These are phyloP conservation scores for Dolichallabes microphthalmus DNA, from an alignment of 2,113 vertebrate species.

Conservation along the genomic window DNA sequence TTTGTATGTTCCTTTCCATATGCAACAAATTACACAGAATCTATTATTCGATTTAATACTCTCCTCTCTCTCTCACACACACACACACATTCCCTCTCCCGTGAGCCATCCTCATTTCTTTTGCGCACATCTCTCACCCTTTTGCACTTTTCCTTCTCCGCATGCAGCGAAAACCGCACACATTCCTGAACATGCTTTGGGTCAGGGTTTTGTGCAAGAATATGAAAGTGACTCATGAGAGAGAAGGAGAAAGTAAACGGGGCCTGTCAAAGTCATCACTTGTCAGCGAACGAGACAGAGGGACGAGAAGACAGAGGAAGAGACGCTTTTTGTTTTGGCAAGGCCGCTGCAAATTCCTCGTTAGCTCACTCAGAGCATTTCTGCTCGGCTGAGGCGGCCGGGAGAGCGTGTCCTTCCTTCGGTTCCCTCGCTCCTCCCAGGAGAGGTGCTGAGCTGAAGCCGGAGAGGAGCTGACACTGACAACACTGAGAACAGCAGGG, in stretches of 20 bases:
- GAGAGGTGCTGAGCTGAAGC: slow-evolving; percentile 17
- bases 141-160: slow-evolving; percentile 7
- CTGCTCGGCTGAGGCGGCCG: slow-evolving; percentile 14
- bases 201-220: slow-evolving; percentile 37
- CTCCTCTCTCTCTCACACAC: not conserved
- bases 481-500: slow-evolving; percentile 23
- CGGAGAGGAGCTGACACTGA: slow-evolving; percentile 43
- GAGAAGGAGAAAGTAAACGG: slow-evolving; percentile 13
- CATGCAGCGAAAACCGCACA: slow-evolving; percentile 31
- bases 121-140: slow-evolving; percentile 23
- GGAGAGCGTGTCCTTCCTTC: not conserved
- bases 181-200: slow-evolving; percentile 35
- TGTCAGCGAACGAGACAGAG: slow-evolving; percentile 43
- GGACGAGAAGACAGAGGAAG: slow-evolving; percentile 53
- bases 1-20: slow-evolving; percentile 41
- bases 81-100: not conserved
- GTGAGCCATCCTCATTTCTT: slow-evolving; percentile 22
- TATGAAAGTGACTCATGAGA: slow-evolving; percentile 32
- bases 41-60: slow-evolving; percentile 21
- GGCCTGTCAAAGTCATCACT: slow-evolving; percentile 63
- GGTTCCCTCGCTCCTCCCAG: slow-evolving; percentile 7
- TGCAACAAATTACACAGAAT: slow-evolving; percentile 36
- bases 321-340: slow-evolving; percentile 61
- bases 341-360: slow-evolving; percentile 56
- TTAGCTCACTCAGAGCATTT: slow-evolving; percentile 58